Evolutionary conservation across 1,140 invertebrate genomes (phyloP).

Genomic region (Bombyx mandarina): DNA sequence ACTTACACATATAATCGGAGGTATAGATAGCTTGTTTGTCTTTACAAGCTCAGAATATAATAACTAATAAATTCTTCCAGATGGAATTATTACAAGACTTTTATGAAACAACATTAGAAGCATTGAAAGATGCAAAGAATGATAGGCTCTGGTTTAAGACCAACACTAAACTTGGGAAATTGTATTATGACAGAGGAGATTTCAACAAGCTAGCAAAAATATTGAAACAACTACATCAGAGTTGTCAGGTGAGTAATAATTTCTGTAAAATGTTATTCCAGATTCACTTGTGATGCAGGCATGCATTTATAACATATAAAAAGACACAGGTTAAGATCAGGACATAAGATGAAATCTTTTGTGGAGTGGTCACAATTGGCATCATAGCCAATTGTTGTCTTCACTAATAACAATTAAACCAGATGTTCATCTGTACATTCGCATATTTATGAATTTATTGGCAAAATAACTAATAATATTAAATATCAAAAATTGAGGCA

Average conservation of each 20-base stretch:
- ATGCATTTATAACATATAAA: background rate
- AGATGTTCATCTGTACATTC: no score
- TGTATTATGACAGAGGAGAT: constrained; percentile 97
- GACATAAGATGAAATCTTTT: no score
- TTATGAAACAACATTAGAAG: constrained; percentile 98
- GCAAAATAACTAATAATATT: no score
- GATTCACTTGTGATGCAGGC: background rate
- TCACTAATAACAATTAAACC: no score
- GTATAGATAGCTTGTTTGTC: background rate
- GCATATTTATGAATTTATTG: no score
- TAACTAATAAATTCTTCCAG: constrained; percentile 64
- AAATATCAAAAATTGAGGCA: no score
- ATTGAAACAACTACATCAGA: constrained; percentile 96
- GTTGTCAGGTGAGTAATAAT: constrained; percentile 85
- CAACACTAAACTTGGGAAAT: constrained; percentile 98
- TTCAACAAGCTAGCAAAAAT: constrained; percentile 97
- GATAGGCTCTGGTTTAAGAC: constrained; percentile 99
- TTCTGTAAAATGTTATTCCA: background rate
- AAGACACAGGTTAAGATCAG: no score
- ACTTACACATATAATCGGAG: background rate
- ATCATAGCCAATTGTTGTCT: no score
- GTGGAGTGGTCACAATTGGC: no score
- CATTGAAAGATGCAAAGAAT: constrained; percentile 98
- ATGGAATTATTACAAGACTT: constrained; percentile 99
- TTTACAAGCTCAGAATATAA: background rate